Percentiles rank a stretch among this genome's conserved stretches.
Evolutionary conservation across 2,888 invertebrate species (phyloP).

Genomic region (Ophioninae sp.): DNA sequence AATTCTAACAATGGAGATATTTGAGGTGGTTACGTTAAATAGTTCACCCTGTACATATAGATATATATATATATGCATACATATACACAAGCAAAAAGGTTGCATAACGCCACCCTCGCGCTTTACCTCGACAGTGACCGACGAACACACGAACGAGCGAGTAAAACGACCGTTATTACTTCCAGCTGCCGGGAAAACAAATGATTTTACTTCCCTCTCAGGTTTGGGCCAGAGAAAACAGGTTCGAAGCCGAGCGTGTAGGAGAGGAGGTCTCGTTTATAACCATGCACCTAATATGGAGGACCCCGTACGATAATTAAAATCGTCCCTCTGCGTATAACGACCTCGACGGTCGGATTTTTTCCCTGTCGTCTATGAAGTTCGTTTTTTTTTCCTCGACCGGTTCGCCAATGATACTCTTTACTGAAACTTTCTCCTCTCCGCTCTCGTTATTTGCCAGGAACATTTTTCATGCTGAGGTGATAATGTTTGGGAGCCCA

Average conservation of each 20-base stretch:
- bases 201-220: conserved; percentile 63
- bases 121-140: conserved; percentile 27
- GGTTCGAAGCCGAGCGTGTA: conserved; percentile 46
- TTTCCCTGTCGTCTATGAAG: conserved; percentile 28
- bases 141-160: conserved; percentile 55
- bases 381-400: neutral
- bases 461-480: neutral
- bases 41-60: too few species aligned
- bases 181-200: conserved; percentile 68
- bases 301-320: conserved; percentile 71
- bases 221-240: conserved; percentile 24
- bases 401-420: conserved; percentile 6
- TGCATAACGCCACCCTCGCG: conserved; percentile 8
- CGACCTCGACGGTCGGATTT: conserved; percentile 35
- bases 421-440: neutral
- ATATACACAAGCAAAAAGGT: neutral
- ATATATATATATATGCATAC: neutral
- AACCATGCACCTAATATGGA: conserved; percentile 68
- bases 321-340: conserved; percentile 60
- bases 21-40: too few species aligned
- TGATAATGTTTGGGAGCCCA: neutral
- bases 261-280: conserved; percentile 68
- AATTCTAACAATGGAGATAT: too few species aligned
- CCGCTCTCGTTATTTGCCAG: neutral
- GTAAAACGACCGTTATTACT: conserved; percentile 64